Evolutionary conservation across 2,113 vertebrate species (phyloP), one percentile per base, ranked within the genome.

Genomic region (Notiomystis cincta): DNA sequence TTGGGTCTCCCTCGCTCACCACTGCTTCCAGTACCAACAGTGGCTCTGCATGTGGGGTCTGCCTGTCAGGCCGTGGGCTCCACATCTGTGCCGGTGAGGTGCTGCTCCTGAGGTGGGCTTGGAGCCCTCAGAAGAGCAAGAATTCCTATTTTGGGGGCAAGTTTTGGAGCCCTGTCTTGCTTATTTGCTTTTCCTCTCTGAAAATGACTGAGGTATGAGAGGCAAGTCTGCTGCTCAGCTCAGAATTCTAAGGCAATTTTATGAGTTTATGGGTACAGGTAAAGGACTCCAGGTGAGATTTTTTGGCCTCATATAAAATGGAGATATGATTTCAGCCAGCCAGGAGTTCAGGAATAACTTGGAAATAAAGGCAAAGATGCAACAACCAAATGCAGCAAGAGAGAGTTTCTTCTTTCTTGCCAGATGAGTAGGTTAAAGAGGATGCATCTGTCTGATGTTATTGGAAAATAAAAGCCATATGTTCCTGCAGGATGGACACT

Each of bases 1-100:
- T 98, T 98, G 98, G 98, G 98, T 88, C 91, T 90, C 48, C 89
- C 71, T 96, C 94, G 96, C 93, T 97, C 96, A 80, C 97, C 72
- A 93, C 97, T 79, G 90, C 96, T 98, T 97, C 96, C 75, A 97
- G 97, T 95, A 27, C 85, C 38, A 21, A 91, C 75, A 79, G 97
- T 53, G 23, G 94, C 91, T 93, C 93, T 4, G 12, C 54, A 27
- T 7, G 0, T 66, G 82, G 85, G 33, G 30, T 96, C 79, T 94
- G n/a, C 76, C 75, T 45, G 38, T 77, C 51, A 76, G 90, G 17
- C 82, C 16, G 3, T 4, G 27, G 62, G 83, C 64, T 71, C 86
- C 60, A 44, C 33, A 61, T 81, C 58, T 17, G 45, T 37, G 30
- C 72, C 0, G 2, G 48, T 65, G 54, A 95, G 76, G 13, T 48